phyloP scores from a whole-genome alignment of 2,888 invertebrate genomes.

The Operophtera brumata region DNA sequence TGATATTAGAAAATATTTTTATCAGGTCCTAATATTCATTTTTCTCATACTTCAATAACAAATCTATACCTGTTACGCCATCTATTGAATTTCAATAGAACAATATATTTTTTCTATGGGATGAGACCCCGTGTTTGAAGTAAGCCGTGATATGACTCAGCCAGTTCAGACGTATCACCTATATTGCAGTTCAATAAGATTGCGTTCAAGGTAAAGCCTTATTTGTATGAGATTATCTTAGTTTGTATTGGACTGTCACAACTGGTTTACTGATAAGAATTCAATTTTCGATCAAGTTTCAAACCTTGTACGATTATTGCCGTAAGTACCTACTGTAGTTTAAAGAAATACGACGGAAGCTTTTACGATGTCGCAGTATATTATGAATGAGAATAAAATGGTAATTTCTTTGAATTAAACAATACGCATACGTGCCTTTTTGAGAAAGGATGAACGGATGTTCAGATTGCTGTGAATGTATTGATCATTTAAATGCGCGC shows the following conservation, averaged over 20 bases:
- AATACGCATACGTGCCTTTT: conserved; percentile 5
- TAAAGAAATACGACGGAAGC: conserved; percentile 14
- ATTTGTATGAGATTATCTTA: conserved; percentile 35
- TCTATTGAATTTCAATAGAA: too few relatives aligned
- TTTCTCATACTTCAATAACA: too few relatives aligned
- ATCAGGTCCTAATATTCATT: too few relatives aligned
- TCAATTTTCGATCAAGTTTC: conserved; percentile 8
- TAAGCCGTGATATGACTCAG: conserved; percentile 38
- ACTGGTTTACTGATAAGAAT: conserved; percentile 25
- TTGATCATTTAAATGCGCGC: background rate
- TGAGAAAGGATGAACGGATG: conserved; percentile 28
- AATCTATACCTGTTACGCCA: too few relatives aligned
- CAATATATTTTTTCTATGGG: too few relatives aligned
- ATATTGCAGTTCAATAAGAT: conserved; percentile 40
- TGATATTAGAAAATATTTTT: too few relatives aligned
- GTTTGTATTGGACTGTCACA: conserved; percentile 16
- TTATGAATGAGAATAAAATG: conserved; percentile 33
- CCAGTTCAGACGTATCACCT: conserved; percentile 27
- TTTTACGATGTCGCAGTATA: conserved; percentile 27
- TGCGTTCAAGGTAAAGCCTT: conserved; percentile 49
- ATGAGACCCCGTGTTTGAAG: too few relatives aligned
- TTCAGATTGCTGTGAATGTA: conserved; percentile 30
- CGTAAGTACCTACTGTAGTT: too few relatives aligned
- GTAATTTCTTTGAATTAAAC: conserved; percentile 29
- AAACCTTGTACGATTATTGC: background rate